Evolutionary conservation across 2,888 invertebrate species (phyloP).

Genomic region (Quadriops clusia): DNA sequence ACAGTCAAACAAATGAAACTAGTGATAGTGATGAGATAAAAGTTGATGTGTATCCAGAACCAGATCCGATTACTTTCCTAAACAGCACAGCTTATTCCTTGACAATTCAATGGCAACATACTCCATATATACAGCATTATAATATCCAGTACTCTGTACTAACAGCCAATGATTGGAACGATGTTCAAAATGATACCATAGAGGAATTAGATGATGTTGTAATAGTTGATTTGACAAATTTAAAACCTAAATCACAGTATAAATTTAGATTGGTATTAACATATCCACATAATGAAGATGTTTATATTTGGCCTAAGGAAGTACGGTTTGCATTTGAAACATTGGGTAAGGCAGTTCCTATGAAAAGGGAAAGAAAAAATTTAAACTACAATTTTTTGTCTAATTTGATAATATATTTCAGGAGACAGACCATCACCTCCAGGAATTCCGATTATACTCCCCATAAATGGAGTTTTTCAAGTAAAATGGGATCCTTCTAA

Average conservation of each 20-base stretch:
- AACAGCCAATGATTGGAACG: conserved; percentile 36
- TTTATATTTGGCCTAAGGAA: conserved; percentile 62
- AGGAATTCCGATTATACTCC: conserved; percentile 61
- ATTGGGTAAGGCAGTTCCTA: conserved; percentile 41
- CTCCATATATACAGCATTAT: conserved; percentile 37
- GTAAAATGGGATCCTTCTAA: conserved; percentile 71
- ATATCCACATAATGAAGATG: conserved; percentile 48
- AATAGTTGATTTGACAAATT: conserved; percentile 30
- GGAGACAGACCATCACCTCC: conserved; percentile 73
- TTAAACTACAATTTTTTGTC: conserved; percentile 6
- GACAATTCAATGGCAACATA: conserved; percentile 56
- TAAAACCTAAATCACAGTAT: conserved; percentile 67
- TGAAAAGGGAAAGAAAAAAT: conserved; percentile 5
- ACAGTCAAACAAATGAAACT: conserved; percentile 53
- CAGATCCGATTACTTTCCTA: conserved; percentile 49
- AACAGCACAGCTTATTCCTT: conserved; percentile 50
- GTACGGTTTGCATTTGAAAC: conserved; percentile 65
- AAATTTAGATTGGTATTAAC: conserved; percentile 55
- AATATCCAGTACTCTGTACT: conserved; percentile 41
- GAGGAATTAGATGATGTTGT: conserved; percentile 23
- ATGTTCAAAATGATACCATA: conserved; percentile 11
- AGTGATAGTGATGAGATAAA: conserved; percentile 48
- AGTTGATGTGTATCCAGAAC: conserved; percentile 60
- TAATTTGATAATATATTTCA: no score
- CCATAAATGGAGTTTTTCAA: conserved; percentile 61